Evolutionary conservation across 2,113 vertebrate species (phyloP).

Genomic region (Holacanthus passer): DNA sequence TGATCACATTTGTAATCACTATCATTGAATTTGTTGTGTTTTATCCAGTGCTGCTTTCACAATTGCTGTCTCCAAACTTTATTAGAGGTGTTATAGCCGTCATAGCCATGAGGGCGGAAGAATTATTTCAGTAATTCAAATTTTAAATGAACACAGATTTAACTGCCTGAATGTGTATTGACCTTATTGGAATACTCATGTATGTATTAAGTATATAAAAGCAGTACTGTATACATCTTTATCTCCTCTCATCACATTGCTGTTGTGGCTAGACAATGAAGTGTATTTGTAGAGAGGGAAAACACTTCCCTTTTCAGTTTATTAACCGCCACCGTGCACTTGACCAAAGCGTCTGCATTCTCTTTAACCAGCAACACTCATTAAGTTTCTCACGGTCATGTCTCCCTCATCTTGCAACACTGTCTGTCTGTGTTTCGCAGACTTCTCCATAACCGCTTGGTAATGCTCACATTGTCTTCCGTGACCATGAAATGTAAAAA

Average conservation of each 20-base stretch:
- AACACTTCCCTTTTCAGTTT: slow-evolving; percentile 51
- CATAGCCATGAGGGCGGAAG: neutral
- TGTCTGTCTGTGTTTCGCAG: slow-evolving; percentile 16
- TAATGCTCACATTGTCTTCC: slow-evolving; percentile 24
- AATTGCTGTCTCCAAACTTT: neutral
- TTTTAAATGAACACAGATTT: too few species aligned
- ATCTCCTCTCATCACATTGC: slow-evolving; percentile 38
- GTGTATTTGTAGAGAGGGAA: slow-evolving; percentile 19
- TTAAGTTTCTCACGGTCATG: slow-evolving; percentile 55
- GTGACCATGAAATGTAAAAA: slow-evolving; percentile 6
- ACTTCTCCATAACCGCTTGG: slow-evolving; percentile 23
- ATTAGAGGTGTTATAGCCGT: neutral
- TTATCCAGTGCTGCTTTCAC: too few species aligned
- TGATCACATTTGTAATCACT: neutral
- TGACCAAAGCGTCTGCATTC: slow-evolving; percentile 27
- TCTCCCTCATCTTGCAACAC: slow-evolving; percentile 21
- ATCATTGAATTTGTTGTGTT: neutral
- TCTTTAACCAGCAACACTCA: slow-evolving; percentile 11
- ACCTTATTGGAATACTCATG: neutral
- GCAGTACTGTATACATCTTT: neutral
- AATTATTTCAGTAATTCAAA: too few species aligned
- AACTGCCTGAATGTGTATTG: neutral
- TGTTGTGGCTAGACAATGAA: slow-evolving; percentile 15
- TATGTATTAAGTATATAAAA: neutral
- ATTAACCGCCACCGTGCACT: slow-evolving; percentile 38